Evolutionary conservation across 2,113 vertebrate genomes (phyloP).

Genomic region (Chamaea fasciata): DNA sequence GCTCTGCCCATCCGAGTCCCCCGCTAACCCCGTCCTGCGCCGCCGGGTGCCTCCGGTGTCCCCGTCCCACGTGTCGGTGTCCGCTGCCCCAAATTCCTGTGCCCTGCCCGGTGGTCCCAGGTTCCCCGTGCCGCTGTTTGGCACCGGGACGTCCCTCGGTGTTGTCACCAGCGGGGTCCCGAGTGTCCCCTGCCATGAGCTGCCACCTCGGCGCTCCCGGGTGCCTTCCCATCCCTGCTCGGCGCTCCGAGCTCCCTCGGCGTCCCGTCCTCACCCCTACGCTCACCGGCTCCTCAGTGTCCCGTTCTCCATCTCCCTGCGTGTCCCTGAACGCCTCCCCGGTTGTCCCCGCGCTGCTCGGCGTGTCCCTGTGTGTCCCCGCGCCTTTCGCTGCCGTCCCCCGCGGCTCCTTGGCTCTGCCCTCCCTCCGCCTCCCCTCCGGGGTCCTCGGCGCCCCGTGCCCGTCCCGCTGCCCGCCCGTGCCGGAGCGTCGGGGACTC

Average conservation of each 20-base stretch:
- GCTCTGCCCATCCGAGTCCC: neutral
- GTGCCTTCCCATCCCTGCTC: neutral
- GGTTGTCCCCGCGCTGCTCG: neutral
- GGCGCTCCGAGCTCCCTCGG: neutral
- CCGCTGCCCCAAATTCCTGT: neutral
- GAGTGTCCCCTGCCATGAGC: neutral
- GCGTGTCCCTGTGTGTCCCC: neutral
- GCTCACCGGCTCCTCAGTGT: neutral
- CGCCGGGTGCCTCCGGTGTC: neutral
- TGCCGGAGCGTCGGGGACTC: conserved; percentile 61
- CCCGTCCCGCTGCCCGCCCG: neutral
- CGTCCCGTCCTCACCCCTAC: neutral
- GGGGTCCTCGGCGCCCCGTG: neutral
- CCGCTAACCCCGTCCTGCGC: neutral
- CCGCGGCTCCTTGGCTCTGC: neutral
- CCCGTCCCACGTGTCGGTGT: neutral
- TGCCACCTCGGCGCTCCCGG: neutral
- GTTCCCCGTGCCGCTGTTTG: neutral
- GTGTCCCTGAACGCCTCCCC: neutral
- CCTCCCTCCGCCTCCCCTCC: neutral
- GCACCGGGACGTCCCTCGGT: neutral
- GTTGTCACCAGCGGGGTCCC: neutral
- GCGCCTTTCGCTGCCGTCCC: neutral
- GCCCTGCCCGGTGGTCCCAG: neutral
- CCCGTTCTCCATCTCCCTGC: neutral